phyloP scores from a whole-genome alignment of 2,888 invertebrate species.

The Venusia cambrica region DNA sequence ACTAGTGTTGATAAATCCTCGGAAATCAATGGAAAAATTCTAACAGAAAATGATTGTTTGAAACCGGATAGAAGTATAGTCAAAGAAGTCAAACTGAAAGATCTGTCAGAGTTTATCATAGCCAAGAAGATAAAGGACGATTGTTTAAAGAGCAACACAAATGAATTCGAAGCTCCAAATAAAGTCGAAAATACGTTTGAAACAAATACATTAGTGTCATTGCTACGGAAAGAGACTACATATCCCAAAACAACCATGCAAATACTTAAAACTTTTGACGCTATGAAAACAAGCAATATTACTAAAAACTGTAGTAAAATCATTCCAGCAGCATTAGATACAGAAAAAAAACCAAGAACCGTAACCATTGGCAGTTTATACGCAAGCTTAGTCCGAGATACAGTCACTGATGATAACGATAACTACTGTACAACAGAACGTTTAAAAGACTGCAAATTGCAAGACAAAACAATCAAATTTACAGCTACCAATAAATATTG shows the following conservation, averaged over 20 bases:
- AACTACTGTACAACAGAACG: conserved; percentile 3
- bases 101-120: conserved; percentile 10
- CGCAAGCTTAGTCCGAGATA: conserved; percentile 11
- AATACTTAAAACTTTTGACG: too few relatives aligned
- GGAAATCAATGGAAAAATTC: too few relatives aligned
- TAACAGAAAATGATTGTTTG: too few relatives aligned
- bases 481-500: too few relatives aligned
- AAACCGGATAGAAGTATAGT: background rate
- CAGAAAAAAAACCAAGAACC: too few relatives aligned
- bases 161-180: conserved; percentile 2
- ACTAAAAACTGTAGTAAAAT: conserved; percentile 1
- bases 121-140: conserved; percentile 6
- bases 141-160: background rate
- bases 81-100: conserved; percentile 5
- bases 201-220: conserved; percentile 5
- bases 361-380: conserved; percentile 8
- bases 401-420: conserved; percentile 12
- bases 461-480: too few relatives aligned
- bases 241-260: conserved; percentile 6
- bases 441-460: too few relatives aligned
- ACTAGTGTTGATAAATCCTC: too few relatives aligned
- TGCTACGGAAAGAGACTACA: conserved; percentile 6
- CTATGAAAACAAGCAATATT: too few relatives aligned
- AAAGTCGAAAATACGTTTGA: background rate
- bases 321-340: too few relatives aligned